phyloP scores from a whole-genome alignment of 2,888 invertebrate genomes.

The Xanthostigma xanthostigma region DNA sequence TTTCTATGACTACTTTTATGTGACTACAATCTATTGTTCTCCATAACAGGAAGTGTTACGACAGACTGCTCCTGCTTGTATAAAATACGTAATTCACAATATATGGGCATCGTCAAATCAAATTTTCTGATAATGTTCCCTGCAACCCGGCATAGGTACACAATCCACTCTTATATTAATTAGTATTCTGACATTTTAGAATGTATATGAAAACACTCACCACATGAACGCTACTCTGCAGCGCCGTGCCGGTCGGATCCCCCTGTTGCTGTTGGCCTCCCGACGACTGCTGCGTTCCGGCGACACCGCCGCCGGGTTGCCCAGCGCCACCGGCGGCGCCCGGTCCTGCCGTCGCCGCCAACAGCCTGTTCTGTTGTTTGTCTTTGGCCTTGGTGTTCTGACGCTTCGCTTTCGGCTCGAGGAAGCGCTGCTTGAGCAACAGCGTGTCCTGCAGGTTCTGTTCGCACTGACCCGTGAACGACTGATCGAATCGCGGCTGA shows the following conservation, averaged over 20 bases:
- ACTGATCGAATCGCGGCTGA: conserved; percentile 76
- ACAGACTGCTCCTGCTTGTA: no score
- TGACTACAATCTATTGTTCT: no score
- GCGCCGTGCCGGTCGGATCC: conserved; percentile 20
- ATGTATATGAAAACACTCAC: conserved; percentile 31
- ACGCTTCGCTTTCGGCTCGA: conserved; percentile 81
- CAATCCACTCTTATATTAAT: no score
- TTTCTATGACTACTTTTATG: no score
- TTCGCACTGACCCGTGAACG: conserved; percentile 74
- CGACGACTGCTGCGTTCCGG: no score
- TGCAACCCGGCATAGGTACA: no score
- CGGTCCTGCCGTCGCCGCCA: conserved; percentile 28
- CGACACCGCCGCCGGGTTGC: conserved; percentile 18
- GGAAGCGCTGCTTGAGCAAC: conserved; percentile 73
- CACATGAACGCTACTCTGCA: conserved; percentile 64
- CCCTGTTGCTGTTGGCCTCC: conserved; percentile 14
- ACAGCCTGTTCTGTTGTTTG: conserved; percentile 34
- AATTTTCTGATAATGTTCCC: no score
- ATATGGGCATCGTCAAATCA: no score
- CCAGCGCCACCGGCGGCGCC: conserved; percentile 22
- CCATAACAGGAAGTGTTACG: no score
- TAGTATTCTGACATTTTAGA: no score
- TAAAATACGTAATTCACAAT: no score
- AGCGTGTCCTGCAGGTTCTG: conserved; percentile 83
- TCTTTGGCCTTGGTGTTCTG: conserved; percentile 72